Conservation (phyloP, 2,113 vertebrate genomes). For the Trichechus manatus region DNA sequence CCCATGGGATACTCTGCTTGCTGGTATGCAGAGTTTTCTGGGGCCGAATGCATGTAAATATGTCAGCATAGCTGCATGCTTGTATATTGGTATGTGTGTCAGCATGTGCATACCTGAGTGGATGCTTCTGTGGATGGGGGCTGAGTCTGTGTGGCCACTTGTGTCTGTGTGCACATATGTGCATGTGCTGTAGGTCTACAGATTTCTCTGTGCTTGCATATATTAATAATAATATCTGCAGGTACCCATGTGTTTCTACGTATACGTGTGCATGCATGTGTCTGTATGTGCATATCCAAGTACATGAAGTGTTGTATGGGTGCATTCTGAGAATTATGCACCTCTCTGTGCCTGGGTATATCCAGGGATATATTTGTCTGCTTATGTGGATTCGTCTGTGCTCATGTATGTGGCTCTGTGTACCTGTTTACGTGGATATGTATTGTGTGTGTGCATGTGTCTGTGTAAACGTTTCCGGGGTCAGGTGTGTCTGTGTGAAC, state of each 20-base stretch:
- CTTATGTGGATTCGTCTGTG: background rate
- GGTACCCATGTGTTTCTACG: background rate
- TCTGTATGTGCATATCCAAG: background rate
- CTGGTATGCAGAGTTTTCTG: constrained; percentile 16
- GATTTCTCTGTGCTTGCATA: background rate
- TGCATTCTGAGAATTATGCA: background rate
- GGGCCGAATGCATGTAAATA: background rate
- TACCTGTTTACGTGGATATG: background rate
- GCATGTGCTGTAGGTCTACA: background rate
- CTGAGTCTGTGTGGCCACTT: background rate
- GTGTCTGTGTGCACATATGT: background rate
- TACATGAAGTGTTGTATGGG: too few relatives aligned
- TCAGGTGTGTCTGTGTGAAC: background rate
- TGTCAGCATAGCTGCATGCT: background rate
- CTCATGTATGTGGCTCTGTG: background rate
- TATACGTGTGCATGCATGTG: background rate
- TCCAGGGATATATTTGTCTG: background rate
- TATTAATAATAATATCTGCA: background rate
- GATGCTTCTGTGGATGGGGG: background rate
- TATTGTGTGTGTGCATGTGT: background rate
- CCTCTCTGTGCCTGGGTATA: background rate
- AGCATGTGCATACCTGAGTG: background rate
- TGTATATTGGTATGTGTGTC: background rate
- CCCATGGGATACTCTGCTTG: constrained; percentile 52
- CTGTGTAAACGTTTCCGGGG: background rate